These are phyloP conservation scores for Cheilosia soror DNA, from an alignment of 2,888 invertebrate species.

Conservation along the genomic window DNA sequence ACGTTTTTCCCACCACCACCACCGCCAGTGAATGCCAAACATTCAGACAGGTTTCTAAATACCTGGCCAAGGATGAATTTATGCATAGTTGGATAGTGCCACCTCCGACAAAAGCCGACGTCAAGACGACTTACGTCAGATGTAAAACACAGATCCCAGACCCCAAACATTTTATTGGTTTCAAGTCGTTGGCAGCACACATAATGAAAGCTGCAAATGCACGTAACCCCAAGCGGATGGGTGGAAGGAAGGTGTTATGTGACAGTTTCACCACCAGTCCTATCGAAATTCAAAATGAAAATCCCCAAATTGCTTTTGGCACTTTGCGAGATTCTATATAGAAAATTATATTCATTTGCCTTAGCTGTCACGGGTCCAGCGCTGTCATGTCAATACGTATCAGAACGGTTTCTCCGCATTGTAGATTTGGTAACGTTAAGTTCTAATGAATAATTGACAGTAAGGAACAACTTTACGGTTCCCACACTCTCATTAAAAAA, in stretches of 20 bases:
- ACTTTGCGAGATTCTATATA: constrained; percentile 65
- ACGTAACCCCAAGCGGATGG: constrained; percentile 28
- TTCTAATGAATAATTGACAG: constrained; percentile 59
- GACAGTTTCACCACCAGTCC: constrained; percentile 64
- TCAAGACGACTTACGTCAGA: constrained; percentile 72
- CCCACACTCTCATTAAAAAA: constrained; percentile 41
- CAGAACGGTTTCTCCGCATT: constrained; percentile 4
- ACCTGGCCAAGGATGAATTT: constrained; percentile 71
- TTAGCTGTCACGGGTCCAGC: constrained; percentile 47
- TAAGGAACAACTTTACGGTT: constrained; percentile 57
- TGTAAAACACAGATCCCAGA: constrained; percentile 69
- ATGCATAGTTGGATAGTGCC: constrained; percentile 71
- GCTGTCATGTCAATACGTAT: constrained; percentile 54
- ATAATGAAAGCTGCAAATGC: constrained; percentile 61
- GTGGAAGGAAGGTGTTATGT: constrained; percentile 49
- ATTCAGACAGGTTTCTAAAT: constrained; percentile 74
- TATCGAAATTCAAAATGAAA: constrained; percentile 73
- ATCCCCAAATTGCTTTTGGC: constrained; percentile 72
- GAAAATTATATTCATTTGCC: constrained; percentile 68
- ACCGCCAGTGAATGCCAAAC: constrained; percentile 60
- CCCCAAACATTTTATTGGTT: constrained; percentile 72
- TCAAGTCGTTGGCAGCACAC: constrained; percentile 58
- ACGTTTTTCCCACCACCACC: constrained; percentile 11
- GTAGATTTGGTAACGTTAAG: constrained; percentile 7
- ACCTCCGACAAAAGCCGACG: constrained; percentile 55